Evolutionary conservation across 2,888 invertebrate genomes (phyloP), one percentile per base, ranked within the genome.

Genomic region (Ophioninae sp.): DNA sequence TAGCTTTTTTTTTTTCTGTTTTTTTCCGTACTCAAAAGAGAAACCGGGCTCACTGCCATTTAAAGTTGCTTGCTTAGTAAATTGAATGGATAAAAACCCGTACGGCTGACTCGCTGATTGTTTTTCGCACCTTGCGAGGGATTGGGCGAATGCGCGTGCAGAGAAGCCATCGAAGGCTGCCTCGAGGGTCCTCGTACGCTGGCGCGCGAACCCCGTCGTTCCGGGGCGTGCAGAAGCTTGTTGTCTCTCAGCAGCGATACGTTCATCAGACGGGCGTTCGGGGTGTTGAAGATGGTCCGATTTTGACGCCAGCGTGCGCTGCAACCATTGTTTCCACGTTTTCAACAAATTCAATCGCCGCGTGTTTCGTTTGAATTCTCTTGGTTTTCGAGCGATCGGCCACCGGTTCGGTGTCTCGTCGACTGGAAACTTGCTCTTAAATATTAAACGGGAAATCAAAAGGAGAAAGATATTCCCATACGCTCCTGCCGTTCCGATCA

Each of bases 281-380:
- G 98, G 73, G 98, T 98, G 93, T 98, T 98, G 94, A 98, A 98
- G 90, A 98, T 98, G 56, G 98, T 97, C 39, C 98, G 95, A 92
- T 97, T 98, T 90, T 98, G 98, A 88, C 96, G 95, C 97, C 98
- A 98, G 91, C 98, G 95, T 44, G 98, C 98, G 93, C 98, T 98
- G 94, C 80, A 95, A 94, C 87, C 17, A 75, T 67, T 78, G 37
- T 51, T 10, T 17, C 17, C 13, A 17, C 6, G 17, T 51, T 44
- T 44, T 44, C n/a, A n/a, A n/a, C n/a, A 1, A 44, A 44, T 44
- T 44, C 13, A 9, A 9, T 17, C 44, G 3, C 44, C 5, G n/a
- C n/a, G n/a, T n/a, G n/a, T n/a, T n/a, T n/a, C n/a, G n/a, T n/a
- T n/a, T n/a, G n/a, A n/a, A n/a, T n/a, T n/a, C n/a, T n/a, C n/a